Percentiles rank a stretch among this genome's conserved stretches.
Conservation (phyloP, 2,113 vertebrate species). For the Heteronetta atricapilla region DNA sequence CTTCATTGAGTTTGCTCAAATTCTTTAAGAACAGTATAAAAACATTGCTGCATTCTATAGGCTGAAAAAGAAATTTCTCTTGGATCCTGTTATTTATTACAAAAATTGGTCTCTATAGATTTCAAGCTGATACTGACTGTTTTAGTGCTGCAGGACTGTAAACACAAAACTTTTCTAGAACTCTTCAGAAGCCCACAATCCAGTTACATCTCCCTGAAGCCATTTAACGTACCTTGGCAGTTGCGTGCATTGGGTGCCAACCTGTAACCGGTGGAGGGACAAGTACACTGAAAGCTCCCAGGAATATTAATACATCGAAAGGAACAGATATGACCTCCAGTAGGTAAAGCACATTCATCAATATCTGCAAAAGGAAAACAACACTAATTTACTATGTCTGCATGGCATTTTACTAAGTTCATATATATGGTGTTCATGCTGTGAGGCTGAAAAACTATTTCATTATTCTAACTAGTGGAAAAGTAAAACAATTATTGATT, state of each 20-base stretch:
- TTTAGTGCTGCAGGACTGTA: not conserved
- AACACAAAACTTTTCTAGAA: not conserved
- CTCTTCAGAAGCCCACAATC: not conserved
- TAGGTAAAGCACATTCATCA: conserved; percentile 95
- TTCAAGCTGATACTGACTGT: not conserved
- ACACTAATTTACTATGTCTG: not conserved
- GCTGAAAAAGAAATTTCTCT: not conserved
- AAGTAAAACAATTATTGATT: not conserved
- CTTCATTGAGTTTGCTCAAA: not conserved
- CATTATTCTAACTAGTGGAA: not conserved
- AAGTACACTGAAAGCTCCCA: conserved; percentile 95
- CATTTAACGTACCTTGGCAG: conserved; percentile 86
- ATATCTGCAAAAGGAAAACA: conserved; percentile 82
- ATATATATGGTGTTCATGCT: rapidly evolving
- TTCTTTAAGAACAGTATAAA: not conserved
- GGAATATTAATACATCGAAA: conserved; percentile 89
- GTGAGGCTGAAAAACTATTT: not conserved
- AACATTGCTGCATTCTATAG: not conserved
- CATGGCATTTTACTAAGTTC: not conserved
- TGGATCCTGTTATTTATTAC: not conserved
- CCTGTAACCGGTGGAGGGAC: conserved; percentile 86
- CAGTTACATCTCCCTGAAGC: not conserved
- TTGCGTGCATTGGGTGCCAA: conserved; percentile 91
- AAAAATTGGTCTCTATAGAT: not conserved
- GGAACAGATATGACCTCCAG: conserved; percentile 94